Conservation (phyloP, 2,888 invertebrate genomes). For the Palloptera scutellata region DNA sequence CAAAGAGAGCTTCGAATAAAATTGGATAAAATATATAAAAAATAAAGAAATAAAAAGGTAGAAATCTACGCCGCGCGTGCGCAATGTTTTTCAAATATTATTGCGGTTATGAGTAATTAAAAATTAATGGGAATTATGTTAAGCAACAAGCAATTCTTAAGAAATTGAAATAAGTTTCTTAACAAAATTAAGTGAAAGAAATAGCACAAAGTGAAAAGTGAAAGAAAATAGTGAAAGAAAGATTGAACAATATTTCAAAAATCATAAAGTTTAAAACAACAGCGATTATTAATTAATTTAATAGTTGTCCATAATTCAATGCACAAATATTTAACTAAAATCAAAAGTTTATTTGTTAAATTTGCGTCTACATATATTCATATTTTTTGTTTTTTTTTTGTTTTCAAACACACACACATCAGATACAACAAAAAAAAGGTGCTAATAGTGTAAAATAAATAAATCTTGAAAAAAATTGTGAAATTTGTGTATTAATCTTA, state of each 20-base stretch:
- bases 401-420: neutral
- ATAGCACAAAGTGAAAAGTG: neutral
- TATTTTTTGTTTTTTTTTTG: neutral
- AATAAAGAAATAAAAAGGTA: neutral
- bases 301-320: neutral
- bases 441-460: conserved; percentile 25
- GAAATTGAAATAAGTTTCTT: conserved; percentile 8
- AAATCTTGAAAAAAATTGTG: conserved; percentile 5
- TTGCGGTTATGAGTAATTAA: neutral
- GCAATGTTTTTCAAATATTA: conserved; percentile 4
- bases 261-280: conserved; percentile 12
- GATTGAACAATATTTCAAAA: conserved; percentile 1
- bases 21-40: conserved; percentile 13
- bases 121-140: neutral
- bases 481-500: neutral
- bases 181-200: neutral
- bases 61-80: conserved; percentile 13
- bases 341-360: conserved; percentile 3
- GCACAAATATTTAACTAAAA: neutral
- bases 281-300: conserved; percentile 14
- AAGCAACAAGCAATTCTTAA: conserved; percentile 4
- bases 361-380: conserved; percentile 4
- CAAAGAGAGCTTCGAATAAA: conserved; percentile 11
- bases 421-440: conserved; percentile 22
- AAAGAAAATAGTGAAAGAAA: conserved; percentile 3